Conservation (phyloP, 2,113 vertebrate species). For the Grus americana region DNA sequence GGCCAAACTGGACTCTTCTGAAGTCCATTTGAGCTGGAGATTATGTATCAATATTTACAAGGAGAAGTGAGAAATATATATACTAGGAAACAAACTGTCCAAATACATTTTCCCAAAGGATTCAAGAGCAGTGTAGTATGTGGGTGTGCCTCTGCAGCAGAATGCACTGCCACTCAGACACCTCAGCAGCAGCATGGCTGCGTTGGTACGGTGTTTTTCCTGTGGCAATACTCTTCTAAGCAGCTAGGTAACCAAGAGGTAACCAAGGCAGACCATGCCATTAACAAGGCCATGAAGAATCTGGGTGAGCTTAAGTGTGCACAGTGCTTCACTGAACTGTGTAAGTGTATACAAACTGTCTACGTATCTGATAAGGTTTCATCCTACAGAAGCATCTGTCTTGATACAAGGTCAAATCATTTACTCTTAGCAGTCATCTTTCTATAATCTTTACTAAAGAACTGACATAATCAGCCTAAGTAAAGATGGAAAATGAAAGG, state of each 20-base stretch:
- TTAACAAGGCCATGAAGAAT: not conserved
- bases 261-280: not conserved
- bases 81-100: not conserved
- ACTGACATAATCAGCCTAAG: not conserved
- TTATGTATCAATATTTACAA: not conserved
- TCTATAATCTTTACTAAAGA: not conserved
- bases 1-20: not conserved
- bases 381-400: not conserved
- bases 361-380: not conserved
- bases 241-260: not conserved
- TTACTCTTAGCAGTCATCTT: not conserved
- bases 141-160: not conserved
- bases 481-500: not conserved
- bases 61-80: not conserved
- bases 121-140: not conserved
- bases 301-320: not conserved
- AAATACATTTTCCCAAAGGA: not conserved
- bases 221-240: not conserved
- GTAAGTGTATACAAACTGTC: not conserved
- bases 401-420: not conserved
- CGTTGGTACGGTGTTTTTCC: not conserved
- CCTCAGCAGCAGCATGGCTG: not conserved
- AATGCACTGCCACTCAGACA: not conserved
- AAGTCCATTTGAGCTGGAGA: not conserved
- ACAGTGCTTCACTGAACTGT: not conserved